phyloP scores from a whole-genome alignment of 2,888 invertebrate species.

The Silvanus unidentatus region DNA sequence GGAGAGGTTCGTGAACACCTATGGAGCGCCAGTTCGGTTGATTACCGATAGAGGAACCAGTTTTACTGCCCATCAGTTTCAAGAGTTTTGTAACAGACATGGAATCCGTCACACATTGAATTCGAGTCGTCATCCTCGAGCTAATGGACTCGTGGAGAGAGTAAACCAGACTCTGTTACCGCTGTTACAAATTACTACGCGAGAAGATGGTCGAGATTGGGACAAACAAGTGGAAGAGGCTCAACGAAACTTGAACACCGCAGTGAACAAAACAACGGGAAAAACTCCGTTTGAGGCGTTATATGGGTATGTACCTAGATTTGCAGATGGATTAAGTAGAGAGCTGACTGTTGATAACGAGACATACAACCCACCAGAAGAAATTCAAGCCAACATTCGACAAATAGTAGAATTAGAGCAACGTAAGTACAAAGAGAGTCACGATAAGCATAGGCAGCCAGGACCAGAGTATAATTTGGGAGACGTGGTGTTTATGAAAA shows the following conservation, averaged over 20 bases:
- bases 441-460: background rate
- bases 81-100: slow-evolving; percentile 11
- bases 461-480: slow-evolving; percentile 1
- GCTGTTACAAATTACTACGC: background rate
- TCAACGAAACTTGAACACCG: slow-evolving; percentile 14
- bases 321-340: slow-evolving; percentile 9
- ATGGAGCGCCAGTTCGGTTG: slow-evolving; percentile 6
- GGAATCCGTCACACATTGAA: slow-evolving; percentile 6
- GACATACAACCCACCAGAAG: background rate
- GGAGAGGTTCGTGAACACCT: background rate
- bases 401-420: too few relatives aligned
- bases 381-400: too few relatives aligned
- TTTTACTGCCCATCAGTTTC: slow-evolving; percentile 14
- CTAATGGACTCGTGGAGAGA: slow-evolving; percentile 8
- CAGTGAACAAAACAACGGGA: slow-evolving; percentile 16
- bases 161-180: slow-evolving; percentile 3
- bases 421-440: too few relatives aligned
- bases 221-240: slow-evolving; percentile 4
- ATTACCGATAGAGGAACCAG: slow-evolving; percentile 18
- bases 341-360: background rate
- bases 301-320: slow-evolving; percentile 15
- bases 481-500: slow-evolving; percentile 4
- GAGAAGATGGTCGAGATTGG: background rate
- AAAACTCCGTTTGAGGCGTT: slow-evolving; percentile 17
- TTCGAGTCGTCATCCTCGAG: slow-evolving; percentile 7